Percentiles rank a stretch among this genome's conserved stretches.
Evolutionary conservation across 2,888 invertebrate species (phyloP).

Genomic region (Argyra leucocephala): DNA sequence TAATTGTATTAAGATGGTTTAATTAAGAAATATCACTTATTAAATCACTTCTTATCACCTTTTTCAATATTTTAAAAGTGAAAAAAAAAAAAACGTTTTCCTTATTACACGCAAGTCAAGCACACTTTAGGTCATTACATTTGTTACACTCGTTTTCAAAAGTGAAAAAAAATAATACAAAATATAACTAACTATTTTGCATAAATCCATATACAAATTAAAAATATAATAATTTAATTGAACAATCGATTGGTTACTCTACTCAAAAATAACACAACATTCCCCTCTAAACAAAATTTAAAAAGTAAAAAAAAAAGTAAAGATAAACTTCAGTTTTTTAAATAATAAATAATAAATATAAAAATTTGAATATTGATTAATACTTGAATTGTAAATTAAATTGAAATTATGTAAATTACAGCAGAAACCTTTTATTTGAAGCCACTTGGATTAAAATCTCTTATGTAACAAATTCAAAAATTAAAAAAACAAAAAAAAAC

Average conservation of each 20-base stretch:
- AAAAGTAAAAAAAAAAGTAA: background rate
- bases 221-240: background rate
- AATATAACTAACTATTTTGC: background rate
- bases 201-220: background rate
- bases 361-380: background rate
- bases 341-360: background rate
- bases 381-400: background rate
- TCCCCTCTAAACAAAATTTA: background rate
- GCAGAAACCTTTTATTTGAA: no score
- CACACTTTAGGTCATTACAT: background rate
- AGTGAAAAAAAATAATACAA: background rate
- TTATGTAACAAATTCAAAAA: no score
- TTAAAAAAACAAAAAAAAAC: no score
- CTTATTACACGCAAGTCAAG: background rate
- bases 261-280: background rate
- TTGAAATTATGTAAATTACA: conserved; percentile 1
- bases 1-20: no score
- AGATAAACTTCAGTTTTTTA: no score
- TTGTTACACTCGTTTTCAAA: no score
- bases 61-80: no score
- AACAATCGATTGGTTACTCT: background rate
- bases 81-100: no score
- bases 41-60: no score
- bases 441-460: no score
- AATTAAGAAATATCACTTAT: no score